Evolutionary conservation across 2,888 invertebrate species (phyloP).

Genomic region (Lycophotia porphyrea): DNA sequence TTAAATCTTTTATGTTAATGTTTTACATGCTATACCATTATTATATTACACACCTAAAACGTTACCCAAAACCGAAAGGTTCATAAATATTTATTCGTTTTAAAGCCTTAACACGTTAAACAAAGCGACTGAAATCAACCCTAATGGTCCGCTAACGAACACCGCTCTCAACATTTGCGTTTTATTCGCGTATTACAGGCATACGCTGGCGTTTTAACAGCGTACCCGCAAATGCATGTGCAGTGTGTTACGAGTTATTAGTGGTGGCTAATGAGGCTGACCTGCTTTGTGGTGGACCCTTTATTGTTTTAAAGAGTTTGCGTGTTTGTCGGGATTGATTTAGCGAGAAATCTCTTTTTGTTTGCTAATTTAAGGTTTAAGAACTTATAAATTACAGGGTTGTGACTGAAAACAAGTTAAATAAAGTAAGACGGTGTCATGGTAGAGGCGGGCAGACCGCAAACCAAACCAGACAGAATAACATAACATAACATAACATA

Average conservation of each 20-base stretch:
- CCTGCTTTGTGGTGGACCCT: slow-evolving; percentile 6
- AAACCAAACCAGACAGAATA: not conserved
- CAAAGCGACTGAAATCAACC: slow-evolving; percentile 33
- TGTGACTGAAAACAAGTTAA: not conserved
- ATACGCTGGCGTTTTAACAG: slow-evolving; percentile 25
- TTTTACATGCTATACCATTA: not conserved
- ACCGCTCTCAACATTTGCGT: slow-evolving; percentile 27
- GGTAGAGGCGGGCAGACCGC: not conserved
- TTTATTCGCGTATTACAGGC: slow-evolving; percentile 9
- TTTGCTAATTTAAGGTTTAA: not conserved
- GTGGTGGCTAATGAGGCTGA: slow-evolving; percentile 5
- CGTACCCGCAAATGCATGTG: slow-evolving; percentile 41
- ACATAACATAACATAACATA: too few species aligned
- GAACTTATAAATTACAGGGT: not conserved
- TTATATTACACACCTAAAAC: not conserved
- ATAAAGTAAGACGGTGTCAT: not conserved
- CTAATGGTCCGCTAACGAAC: slow-evolving; percentile 47
- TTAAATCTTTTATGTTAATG: not conserved
- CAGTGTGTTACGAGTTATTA: slow-evolving; percentile 40
- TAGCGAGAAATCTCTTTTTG: not conserved
- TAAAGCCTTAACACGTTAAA: slow-evolving; percentile 3
- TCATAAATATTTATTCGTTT: slow-evolving; percentile 34
- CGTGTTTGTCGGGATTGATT: slow-evolving; percentile 2
- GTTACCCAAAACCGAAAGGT: not conserved
- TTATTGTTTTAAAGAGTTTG: slow-evolving; percentile 34